Percentiles rank a stretch among this genome's conserved stretches.
These are phyloP conservation scores for Chiroxiphia lanceolata DNA, from an alignment of 2,797 vertebrate genomes.

Conservation along the genomic window DNA sequence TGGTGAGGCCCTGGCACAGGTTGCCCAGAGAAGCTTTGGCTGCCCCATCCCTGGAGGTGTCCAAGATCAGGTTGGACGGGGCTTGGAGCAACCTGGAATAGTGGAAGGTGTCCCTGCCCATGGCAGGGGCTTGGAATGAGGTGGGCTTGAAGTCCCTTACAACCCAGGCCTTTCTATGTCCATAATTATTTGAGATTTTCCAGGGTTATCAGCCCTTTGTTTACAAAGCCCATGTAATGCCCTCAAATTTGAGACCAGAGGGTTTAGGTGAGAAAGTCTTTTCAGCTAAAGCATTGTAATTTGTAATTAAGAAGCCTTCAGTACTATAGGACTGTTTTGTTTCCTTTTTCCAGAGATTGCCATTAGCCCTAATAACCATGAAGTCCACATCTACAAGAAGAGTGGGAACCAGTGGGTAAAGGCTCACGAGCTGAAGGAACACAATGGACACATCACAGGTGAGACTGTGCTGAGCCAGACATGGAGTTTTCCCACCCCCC, in stretches of 20 bases:
- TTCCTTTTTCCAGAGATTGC: slow-evolving; percentile 87
- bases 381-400: slow-evolving; percentile 99
- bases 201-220: not conserved
- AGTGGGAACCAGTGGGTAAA: slow-evolving; percentile 96
- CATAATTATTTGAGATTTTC: not conserved
- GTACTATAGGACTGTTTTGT: not conserved
- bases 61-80: not conserved
- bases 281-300: not conserved
- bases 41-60: not conserved
- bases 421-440: slow-evolving; percentile 96
- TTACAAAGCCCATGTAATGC: not conserved
- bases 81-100: not conserved
- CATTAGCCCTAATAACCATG: slow-evolving; percentile 98
- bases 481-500: not conserved
- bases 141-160: not conserved
- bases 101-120: not conserved
- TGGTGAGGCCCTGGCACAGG: too few species aligned
- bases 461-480: not conserved
- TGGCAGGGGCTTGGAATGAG: not conserved
- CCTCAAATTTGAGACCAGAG: not conserved
- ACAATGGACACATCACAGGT: slow-evolving; percentile 99
- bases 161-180: not conserved
- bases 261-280: not conserved
- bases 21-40: too few species aligned
- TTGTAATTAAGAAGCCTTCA: not conserved